Evolutionary conservation across 2,797 vertebrate genomes (phyloP).

Genomic region (Chaetophractus vellerosus): DNA sequence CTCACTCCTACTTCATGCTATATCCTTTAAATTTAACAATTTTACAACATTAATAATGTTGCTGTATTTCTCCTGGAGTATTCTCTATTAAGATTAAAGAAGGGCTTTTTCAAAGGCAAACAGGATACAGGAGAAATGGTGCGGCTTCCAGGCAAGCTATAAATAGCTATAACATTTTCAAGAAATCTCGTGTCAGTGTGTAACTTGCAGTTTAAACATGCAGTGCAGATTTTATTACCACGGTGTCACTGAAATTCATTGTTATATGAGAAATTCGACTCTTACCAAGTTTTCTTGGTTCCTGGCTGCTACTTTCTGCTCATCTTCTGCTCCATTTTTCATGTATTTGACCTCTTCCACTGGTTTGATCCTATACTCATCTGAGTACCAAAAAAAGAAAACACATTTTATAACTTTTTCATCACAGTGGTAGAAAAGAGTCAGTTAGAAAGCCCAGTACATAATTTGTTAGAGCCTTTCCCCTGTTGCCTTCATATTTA

Average conservation of each 20-base stretch:
- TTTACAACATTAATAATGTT: conserved; percentile 57
- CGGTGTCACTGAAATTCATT: conserved; percentile 76
- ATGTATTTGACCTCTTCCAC: conserved; percentile 99
- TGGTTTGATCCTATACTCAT: conserved; percentile 99
- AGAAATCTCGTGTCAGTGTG: conserved; percentile 72
- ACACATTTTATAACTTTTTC: conserved; percentile 67
- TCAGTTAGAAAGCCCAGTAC: neutral
- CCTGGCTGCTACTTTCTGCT: conserved; percentile 95
- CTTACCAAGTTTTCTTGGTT: conserved; percentile 99
- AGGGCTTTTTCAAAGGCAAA: conserved; percentile 85
- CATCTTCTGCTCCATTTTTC: conserved; percentile 97
- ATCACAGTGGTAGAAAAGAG: neutral
- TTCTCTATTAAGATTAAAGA: conserved; percentile 80
- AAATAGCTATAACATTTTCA: conserved; percentile 69
- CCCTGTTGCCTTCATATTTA: neutral
- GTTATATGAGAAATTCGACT: conserved; percentile 83
- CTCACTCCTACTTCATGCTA: neutral
- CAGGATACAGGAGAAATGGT: conserved; percentile 75
- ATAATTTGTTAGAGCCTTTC: neutral
- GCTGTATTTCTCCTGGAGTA: conserved; percentile 1
- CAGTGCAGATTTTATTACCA: conserved; percentile 77
- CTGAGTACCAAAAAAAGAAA: conserved; percentile 89
- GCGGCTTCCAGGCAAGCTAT: conserved; percentile 79
- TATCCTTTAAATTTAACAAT: conserved; percentile 3
- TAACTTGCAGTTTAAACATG: conserved; percentile 62